Conservation (phyloP, 1,140 invertebrate species). For the Papilio dardanus region DNA sequence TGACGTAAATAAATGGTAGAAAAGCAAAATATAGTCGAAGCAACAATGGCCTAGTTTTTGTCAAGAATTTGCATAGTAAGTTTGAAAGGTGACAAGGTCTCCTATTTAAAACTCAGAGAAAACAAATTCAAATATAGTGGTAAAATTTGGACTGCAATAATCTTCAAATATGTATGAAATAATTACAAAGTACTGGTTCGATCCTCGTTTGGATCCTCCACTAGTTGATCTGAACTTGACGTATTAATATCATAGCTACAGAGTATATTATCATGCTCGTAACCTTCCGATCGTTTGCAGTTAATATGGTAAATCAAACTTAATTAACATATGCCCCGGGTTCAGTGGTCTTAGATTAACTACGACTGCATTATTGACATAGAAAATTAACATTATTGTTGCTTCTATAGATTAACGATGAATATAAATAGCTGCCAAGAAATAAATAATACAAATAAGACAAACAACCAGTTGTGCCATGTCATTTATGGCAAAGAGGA, state of each 20-base stretch:
- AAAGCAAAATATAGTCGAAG: conserved; percentile 1
- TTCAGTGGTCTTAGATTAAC: neutral
- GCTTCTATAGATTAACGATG: neutral
- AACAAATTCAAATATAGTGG: neutral
- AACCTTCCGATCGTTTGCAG: conserved; percentile 8
- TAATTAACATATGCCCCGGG: conserved; percentile 1
- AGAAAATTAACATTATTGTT: neutral
- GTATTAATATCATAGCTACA: conserved; percentile 11
- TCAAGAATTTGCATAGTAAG: neutral
- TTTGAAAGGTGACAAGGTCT: neutral
- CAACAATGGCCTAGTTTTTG: neutral
- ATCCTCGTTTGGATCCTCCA: too few species aligned
- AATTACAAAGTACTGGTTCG: neutral
- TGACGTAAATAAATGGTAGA: conserved; percentile 3
- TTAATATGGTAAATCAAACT: conserved; percentile 18
- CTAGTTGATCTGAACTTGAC: neutral
- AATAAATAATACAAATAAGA: too few species aligned
- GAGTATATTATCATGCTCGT: neutral
- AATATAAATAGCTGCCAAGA: neutral
- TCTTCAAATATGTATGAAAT: too few species aligned
- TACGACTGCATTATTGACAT: neutral
- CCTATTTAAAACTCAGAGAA: neutral
- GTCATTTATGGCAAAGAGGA: too few species aligned
- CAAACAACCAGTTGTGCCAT: too few species aligned
- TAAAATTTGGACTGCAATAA: neutral